A percentile compares a stretch with the other conserved stretches of the same genome.
Evolutionary conservation across 1,140 invertebrate genomes (phyloP).

Genomic region (Drosophila melanogaster): DNA sequence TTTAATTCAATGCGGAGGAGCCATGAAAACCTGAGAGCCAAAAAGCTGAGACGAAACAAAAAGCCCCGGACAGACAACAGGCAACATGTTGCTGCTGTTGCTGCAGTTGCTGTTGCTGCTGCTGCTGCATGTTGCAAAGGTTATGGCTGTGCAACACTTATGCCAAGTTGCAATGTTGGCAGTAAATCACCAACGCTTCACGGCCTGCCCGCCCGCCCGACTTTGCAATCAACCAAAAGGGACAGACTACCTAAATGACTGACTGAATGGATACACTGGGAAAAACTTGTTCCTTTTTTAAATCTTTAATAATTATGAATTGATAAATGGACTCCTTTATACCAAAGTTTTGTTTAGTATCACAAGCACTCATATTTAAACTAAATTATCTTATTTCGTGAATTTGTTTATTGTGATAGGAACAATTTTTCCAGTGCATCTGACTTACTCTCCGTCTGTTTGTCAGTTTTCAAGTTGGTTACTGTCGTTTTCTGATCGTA

Average conservation of each 20-base stretch:
- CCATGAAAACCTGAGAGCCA: constrained; percentile 49
- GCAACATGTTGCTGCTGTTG: constrained; percentile 67
- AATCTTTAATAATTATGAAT: no score
- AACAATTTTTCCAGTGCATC: constrained; percentile 15
- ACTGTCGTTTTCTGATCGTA: constrained; percentile 47
- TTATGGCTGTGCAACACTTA: constrained; percentile 83
- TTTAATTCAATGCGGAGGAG: constrained; percentile 82
- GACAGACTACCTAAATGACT: neutral
- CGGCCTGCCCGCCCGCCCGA: constrained; percentile 42
- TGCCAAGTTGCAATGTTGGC: constrained; percentile 81
- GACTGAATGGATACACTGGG: constrained; percentile 34
- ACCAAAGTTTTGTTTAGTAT: no score
- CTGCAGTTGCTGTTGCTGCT: constrained; percentile 21
- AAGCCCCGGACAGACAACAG: constrained; percentile 42
- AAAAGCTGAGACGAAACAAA: constrained; percentile 54
- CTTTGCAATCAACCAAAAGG: constrained; percentile 1
- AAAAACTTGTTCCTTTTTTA: neutral
- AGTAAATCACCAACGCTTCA: constrained; percentile 74
- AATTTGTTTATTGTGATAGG: no score
- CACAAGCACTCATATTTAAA: no score
- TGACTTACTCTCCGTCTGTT: constrained; percentile 24
- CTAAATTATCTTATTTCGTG: no score
- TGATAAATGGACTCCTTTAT: no score
- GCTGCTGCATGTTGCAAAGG: constrained; percentile 76
- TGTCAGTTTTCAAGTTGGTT: constrained; percentile 40